Evolutionary conservation across 2,888 invertebrate genomes (phyloP).

Genomic region (Tetragonisca angustula): DNA sequence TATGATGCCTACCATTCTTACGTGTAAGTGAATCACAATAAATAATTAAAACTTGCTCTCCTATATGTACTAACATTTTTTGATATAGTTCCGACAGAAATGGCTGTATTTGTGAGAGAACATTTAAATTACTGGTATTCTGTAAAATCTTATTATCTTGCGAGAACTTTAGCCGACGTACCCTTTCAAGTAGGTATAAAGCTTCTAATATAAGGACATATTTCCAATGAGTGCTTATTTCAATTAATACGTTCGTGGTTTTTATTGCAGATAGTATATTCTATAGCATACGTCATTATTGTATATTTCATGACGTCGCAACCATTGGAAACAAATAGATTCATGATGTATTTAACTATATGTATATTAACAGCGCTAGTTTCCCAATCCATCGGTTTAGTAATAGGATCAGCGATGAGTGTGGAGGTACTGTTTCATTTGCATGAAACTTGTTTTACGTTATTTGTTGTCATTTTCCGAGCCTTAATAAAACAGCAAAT

Average conservation of each 20-base stretch:
- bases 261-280: conserved; percentile 81
- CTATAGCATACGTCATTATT: conserved; percentile 86
- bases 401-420: conserved; percentile 96
- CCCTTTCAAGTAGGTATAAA: conserved; percentile 93
- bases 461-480: not conserved
- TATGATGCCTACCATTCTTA: conserved; percentile 99
- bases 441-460: not conserved
- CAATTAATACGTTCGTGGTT: not conserved
- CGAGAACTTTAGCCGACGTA: conserved; percentile 97
- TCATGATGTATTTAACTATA: conserved; percentile 91
- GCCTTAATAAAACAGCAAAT: not conserved
- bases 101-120: conserved; percentile 97
- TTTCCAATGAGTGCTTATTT: not conserved
- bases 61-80: not conserved
- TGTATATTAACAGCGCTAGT: conserved; percentile 94
- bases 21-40: conserved; percentile 90
- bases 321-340: conserved; percentile 94
- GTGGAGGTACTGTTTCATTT: conserved; percentile 87
- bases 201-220: not conserved
- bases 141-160: conserved; percentile 97
- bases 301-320: conserved; percentile 98
- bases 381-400: conserved; percentile 95
- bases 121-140: conserved; percentile 99
- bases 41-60: not conserved
- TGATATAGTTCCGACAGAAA: conserved; percentile 95